phyloP scores from a whole-genome alignment of 1,140 invertebrate genomes.

The Ostrea denselamellosa region DNA sequence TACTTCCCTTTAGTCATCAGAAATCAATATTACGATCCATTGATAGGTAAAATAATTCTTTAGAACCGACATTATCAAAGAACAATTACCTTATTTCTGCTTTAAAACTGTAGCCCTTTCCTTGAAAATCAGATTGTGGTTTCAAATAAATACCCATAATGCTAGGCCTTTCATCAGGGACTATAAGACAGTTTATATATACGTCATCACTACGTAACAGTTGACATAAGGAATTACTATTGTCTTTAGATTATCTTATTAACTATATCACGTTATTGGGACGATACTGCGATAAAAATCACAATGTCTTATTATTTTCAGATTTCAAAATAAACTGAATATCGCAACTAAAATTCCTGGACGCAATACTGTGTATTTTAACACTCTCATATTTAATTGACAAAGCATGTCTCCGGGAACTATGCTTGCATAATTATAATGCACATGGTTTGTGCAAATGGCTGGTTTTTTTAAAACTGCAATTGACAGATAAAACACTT shows the following conservation, averaged over 20 bases:
- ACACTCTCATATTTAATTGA: background rate
- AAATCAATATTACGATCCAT: background rate
- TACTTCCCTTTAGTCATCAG: background rate
- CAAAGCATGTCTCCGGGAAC: background rate
- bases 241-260: background rate
- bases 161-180: background rate
- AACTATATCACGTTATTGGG: background rate
- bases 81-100: background rate
- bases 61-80: background rate
- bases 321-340: background rate
- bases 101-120: background rate
- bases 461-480: slow-evolving; percentile 22
- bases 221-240: background rate
- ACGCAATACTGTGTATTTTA: background rate
- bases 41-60: background rate
- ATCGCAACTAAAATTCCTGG: background rate
- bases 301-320: background rate
- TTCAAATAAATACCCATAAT: background rate
- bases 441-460: slow-evolving; percentile 3
- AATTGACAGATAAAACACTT: slow-evolving; percentile 41
- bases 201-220: background rate
- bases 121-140: background rate
- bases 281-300: slow-evolving; percentile 11
- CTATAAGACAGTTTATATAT: background rate
- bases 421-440: background rate